Evolutionary conservation across 2,113 vertebrate genomes (phyloP).

Genomic region (Rutilus rutilus): DNA sequence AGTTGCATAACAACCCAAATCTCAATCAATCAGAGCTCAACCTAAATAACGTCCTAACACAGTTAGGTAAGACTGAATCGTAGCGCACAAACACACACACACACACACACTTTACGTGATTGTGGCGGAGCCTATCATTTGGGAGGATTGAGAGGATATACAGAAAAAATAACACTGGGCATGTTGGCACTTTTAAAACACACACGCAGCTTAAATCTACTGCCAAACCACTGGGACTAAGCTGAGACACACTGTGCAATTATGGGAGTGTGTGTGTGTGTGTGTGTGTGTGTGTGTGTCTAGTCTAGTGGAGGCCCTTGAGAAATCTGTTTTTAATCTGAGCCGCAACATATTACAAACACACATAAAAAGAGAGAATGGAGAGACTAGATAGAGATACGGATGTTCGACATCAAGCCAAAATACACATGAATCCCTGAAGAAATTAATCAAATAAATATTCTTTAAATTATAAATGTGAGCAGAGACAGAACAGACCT

Average conservation of each 20-base stretch:
- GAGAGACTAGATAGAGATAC: background rate
- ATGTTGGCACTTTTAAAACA: constrained; percentile 36
- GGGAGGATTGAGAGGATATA: constrained; percentile 48
- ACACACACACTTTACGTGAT: constrained; percentile 36
- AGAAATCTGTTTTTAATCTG: constrained; percentile 29
- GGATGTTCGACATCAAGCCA: background rate
- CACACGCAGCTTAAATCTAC: constrained; percentile 29
- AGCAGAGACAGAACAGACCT: background rate
- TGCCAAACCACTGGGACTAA: constrained; percentile 37
- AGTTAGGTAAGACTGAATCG: constrained; percentile 65
- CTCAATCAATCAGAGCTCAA: constrained; percentile 48
- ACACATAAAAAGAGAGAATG: constrained; percentile 7
- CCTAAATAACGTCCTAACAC: constrained; percentile 55
- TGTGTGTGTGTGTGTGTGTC: constrained; percentile 33
- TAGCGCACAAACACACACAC: constrained; percentile 57
- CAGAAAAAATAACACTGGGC: constrained; percentile 47
- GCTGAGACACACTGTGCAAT: constrained; percentile 28
- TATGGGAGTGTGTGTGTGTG: constrained; percentile 21
- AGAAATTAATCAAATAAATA: background rate
- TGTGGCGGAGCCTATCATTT: constrained; percentile 50
- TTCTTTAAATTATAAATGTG: background rate
- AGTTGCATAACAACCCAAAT: constrained; percentile 47
- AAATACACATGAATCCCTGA: background rate
- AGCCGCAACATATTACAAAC: constrained; percentile 4
- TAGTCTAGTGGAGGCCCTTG: constrained; percentile 9